Percentiles rank a stretch among this genome's conserved stretches.
phyloP scores from a whole-genome alignment of 2,888 invertebrate species.

The Drosophila helvetica region DNA sequence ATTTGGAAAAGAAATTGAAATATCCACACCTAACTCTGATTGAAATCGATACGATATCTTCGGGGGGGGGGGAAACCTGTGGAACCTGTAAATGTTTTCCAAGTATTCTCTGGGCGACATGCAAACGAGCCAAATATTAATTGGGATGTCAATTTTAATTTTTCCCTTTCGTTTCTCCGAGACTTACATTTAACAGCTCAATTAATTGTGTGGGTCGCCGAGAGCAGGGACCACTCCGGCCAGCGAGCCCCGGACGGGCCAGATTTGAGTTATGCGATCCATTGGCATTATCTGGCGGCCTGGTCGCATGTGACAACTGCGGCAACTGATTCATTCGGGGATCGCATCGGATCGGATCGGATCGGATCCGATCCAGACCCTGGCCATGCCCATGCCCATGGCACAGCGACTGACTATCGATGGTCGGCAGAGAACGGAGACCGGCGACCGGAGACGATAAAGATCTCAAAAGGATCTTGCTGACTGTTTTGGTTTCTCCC shows the following conservation, averaged over 20 bases:
- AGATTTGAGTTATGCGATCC: constrained; percentile 74
- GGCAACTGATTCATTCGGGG: constrained; percentile 73
- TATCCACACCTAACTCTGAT: constrained; percentile 41
- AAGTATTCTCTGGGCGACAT: constrained; percentile 44
- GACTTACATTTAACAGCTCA: constrained; percentile 79
- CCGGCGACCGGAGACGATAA: constrained; percentile 66
- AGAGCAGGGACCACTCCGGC: constrained; percentile 19
- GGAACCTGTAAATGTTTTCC: constrained; percentile 55
- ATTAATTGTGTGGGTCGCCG: constrained; percentile 65
- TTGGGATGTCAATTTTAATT: constrained; percentile 77
- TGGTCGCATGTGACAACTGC: constrained; percentile 68
- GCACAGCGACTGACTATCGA: constrained; percentile 58
- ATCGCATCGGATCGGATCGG: neutral
- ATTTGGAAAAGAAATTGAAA: constrained; percentile 33
- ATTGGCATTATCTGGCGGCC: constrained; percentile 74
- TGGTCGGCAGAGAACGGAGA: constrained; percentile 46
- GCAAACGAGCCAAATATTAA: constrained; percentile 79
- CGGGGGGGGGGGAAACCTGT: constrained; percentile 44
- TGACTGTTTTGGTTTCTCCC: constrained; percentile 71
- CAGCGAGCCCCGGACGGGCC: constrained; percentile 20
- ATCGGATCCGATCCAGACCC: neutral
- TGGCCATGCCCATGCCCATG: neutral
- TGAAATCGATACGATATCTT: constrained; percentile 35
- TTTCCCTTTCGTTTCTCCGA: constrained; percentile 80
- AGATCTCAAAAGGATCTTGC: constrained; percentile 83